Evolutionary conservation across 1,140 invertebrate genomes (phyloP), one percentile per base, ranked within the genome.

Genomic region (Macrotrachela quadricornifera): DNA sequence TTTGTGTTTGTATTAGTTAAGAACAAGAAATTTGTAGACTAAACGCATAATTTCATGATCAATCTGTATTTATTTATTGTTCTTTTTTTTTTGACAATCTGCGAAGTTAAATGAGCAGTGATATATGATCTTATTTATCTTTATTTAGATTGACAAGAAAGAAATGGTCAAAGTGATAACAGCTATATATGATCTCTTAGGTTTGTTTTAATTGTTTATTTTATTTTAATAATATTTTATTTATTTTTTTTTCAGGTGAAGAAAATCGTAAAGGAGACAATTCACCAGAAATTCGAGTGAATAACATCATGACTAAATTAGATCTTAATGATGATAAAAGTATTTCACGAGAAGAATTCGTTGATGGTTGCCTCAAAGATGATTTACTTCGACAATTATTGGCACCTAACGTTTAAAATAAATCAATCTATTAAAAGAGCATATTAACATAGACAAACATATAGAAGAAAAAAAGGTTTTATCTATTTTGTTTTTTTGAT

Each of bases 151-250:
- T 10, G 53, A 54, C 18, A 50, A 55, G 30, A 50, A 50, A 46
- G 54, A 55, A 40, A 55, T 55, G 54, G 36, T 30, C 36, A 55
- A 55, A 40, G 44, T 55, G 16, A 50, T 55, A 12, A 44, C 38
- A 16, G 44, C 18, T 46, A 17, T 46, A 2, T 46, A 17, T 46
- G 15, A 21, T 13, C 15, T 46, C 1, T 15, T 13, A 42, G 15
- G 15, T 13, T 15, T 42, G 15, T 42, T 42, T 42, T 2, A 30
- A 30, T 30, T 42, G 10, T 6, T 42, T 2, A 6, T 42, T 42
- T 17, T 46, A 13, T 42, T 3, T 15, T 13, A 36, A 48, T 42
- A 12, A 50, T 55, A 40, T 55, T 50, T 39, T 48, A 55, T 45
- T 37, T n/a, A n/a, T n/a, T n/a, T n/a, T n/a, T n/a, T n/a, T 55